These are phyloP conservation scores for Megaustenia siamemsis DNA, from an alignment of 2,888 invertebrate genomes.

Conservation along the genomic window DNA sequence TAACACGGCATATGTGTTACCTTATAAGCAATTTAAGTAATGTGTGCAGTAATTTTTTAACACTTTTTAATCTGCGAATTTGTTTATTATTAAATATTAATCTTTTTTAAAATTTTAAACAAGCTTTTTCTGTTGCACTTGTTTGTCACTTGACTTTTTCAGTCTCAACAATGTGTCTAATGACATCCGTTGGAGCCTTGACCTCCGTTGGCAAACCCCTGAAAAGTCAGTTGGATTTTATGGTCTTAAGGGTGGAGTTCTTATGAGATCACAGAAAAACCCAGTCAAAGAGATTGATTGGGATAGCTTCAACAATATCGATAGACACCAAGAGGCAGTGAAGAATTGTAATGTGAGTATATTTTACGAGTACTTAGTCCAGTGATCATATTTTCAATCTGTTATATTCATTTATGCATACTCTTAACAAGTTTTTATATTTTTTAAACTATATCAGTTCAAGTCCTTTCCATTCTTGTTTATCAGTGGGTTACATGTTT, in stretches of 20 bases:
- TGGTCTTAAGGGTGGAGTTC: conserved; percentile 69
- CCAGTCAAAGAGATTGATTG: conserved; percentile 69
- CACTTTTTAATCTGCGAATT: too few relatives aligned
- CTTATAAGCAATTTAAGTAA: too few relatives aligned
- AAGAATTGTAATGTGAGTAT: conserved; percentile 14
- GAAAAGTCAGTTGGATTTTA: conserved; percentile 68
- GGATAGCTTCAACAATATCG: conserved; percentile 62
- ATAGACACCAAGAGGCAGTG: conserved; percentile 55
- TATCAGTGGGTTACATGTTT: too few relatives aligned
- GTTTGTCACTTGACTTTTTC: not conserved
- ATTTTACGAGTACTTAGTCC: too few relatives aligned
- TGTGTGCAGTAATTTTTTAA: too few relatives aligned
- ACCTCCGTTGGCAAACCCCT: conserved; percentile 73
- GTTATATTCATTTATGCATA: too few relatives aligned
- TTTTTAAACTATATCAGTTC: too few relatives aligned
- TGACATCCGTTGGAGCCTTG: conserved; percentile 74
- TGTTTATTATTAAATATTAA: too few relatives aligned
- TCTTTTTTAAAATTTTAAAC: not conserved
- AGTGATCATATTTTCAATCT: too few relatives aligned
- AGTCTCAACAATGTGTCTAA: conserved; percentile 71
- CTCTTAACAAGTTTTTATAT: too few relatives aligned
- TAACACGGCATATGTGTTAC: too few relatives aligned
- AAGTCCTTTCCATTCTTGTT: too few relatives aligned
- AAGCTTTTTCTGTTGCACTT: not conserved
- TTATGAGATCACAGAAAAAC: conserved; percentile 68